Evolutionary conservation across 2,797 vertebrate species (phyloP), one percentile per base, ranked within the genome.

Genomic region (Hyperoplus lanceolatus): DNA sequence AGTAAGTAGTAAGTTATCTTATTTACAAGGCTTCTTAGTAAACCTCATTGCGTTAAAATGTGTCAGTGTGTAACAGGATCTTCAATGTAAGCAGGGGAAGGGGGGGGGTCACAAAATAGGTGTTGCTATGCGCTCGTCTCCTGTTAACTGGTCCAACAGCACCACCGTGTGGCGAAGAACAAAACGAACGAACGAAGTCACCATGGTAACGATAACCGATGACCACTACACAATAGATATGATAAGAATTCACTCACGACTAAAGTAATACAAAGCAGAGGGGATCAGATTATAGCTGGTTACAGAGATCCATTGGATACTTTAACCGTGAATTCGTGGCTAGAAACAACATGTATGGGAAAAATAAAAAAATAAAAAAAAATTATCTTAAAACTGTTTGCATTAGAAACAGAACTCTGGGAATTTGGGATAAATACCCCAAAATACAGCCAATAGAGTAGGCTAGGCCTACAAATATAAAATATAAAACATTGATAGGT

Each of bases 81-180:
- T 79, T 62, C 21, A 7, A 29, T 29, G 29, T 29, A 29, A 29
- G 29, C 29, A 29, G 29, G 29, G 21, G 29, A 29, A 29, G 29
- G 29, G 29, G 21, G 21, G 21, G 45, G 42, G 15, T 75, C 51
- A 38, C 16, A 4, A 18, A 0, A 36, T 18, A 8, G 73, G 43
- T 6, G 42, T 48, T 16, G 11, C 56, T 1, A 2, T 6, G 11
- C 15, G 42, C 38, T 41, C 5, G 8, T 53, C 48, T 2, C 46
- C 1, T 70, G 15, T 48, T 49, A 42, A 16, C 6, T 46, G 9
- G 64, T 56, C 8, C 46, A 73, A 83, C 56, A 88, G 21, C 64
- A 13, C 68, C 90, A 46, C 48, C 68, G 0, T 21, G 83, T 83
- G 89, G 73, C 48, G 0, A 55, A 14, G 11, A 0, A 14, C 9